Evolutionary conservation across 1,140 invertebrate genomes (phyloP), one percentile per base, ranked within the genome.

Genomic region (Lucilia sericata): DNA sequence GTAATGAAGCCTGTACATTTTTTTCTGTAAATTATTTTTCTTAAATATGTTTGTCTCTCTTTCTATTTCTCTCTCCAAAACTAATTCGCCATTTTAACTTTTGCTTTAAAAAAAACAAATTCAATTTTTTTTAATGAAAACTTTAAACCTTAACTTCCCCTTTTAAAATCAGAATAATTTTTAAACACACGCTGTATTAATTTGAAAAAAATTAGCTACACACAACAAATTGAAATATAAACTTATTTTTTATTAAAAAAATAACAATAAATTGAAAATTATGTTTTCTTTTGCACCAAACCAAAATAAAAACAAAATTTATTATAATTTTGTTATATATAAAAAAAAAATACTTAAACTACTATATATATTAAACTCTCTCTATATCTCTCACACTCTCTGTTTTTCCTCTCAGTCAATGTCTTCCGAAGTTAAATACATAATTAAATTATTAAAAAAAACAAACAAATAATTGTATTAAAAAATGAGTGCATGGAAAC

Each of bases 331-430:
- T 30, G 17, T 55, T 17, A 10, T 51, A 51, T 51, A 51, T 5
- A 42, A 42, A 42, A 42, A 7, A 42, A 42, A 78, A 78, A 78
- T 78, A 78, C 17, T 36, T 42, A 7, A 78, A 60, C n/a, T 42
- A 21, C 76, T 36, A 76, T 76, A 80, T 78, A 14, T 76, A 21
- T 42, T 13, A 36, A 42, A 42, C 75, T 78, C 75, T 78, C 75
- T 42, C 76, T 80, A 34, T 78, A 17, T 88, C 78, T 86, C 84
- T 88, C 83, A 85, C 85, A 84, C 86, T 82, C 84, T 78, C 85
- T 85, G 83, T 85, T 86, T 74, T 86, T 78, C 87, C 84, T 85
- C 80, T 85, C 49, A 83, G 83, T 86, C 76, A 84, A 80, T 87
- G 84, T 88, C 84, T 87, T 87, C 47, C 17, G 76, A 51, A 80